phyloP scores from a whole-genome alignment of 2,888 invertebrate genomes.

The Chaitophorus viminalis region DNA sequence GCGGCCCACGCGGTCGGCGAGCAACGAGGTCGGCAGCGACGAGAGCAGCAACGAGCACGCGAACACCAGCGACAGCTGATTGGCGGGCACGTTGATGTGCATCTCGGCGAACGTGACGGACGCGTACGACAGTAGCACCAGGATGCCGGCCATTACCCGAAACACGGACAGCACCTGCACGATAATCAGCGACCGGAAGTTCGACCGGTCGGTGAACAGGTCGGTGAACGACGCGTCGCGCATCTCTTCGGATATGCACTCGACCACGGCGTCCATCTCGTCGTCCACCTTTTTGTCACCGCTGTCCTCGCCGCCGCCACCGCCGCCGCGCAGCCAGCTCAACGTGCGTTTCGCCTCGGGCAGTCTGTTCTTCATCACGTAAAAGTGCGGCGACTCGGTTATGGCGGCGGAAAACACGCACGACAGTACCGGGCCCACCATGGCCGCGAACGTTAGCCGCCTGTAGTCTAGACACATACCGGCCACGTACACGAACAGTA shows the following conservation, averaged over 20 bases:
- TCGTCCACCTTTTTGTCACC: conserved; percentile 59
- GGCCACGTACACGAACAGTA: conserved; percentile 67
- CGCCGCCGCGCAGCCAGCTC: conserved; percentile 58
- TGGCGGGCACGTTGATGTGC: background rate
- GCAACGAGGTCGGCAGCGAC: conserved; percentile 53
- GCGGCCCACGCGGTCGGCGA: conserved; percentile 63
- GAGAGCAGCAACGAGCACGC: background rate
- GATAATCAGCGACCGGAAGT: conserved; percentile 65
- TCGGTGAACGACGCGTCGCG: conserved; percentile 37
- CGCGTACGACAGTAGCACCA: conserved; percentile 57
- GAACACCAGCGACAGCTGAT: conserved; percentile 3
- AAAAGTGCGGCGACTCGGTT: conserved; percentile 74
- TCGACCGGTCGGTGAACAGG: conserved; percentile 64
- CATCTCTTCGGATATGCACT: conserved; percentile 48
- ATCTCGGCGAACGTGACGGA: conserved; percentile 51
- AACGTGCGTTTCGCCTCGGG: conserved; percentile 68
- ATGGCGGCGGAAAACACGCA: conserved; percentile 71
- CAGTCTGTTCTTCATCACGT: conserved; percentile 70
- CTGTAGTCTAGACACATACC: conserved; percentile 68
- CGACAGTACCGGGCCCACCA: conserved; percentile 69
- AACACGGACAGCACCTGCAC: conserved; percentile 48
- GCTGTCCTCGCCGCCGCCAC: conserved; percentile 62
- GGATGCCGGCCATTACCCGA: conserved; percentile 56
- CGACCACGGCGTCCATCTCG: conserved; percentile 42
- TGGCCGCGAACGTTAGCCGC: conserved; percentile 67